Evolutionary conservation across 2,797 vertebrate species (phyloP), one percentile per base, ranked within the genome.

Genomic region (Epinephelus coioides): DNA sequence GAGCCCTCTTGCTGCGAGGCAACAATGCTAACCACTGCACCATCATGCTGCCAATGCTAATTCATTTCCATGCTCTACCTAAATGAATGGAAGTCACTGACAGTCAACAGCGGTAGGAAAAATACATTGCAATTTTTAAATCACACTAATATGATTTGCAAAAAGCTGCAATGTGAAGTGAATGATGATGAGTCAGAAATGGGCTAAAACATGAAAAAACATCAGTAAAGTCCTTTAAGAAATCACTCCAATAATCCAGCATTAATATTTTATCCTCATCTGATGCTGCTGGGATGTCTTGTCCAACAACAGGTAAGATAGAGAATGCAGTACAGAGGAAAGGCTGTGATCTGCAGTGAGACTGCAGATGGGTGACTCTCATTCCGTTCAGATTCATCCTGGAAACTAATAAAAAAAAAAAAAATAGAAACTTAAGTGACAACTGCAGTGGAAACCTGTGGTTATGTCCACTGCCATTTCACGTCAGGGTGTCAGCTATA

Each of bases 401-500:
- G 25, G 50, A 61, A n/a, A 61, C 17, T 15, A 34, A 23, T 2
- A 23, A 23, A 71, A 27, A 53, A 50, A 25, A 15, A 34, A 38
- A 10, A 50, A 15, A 7, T 14, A 73, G 10, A 70, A 67, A 70
- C 30, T 60, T 25, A 9, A 11, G 56, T 69, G 69, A 73, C 71
- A 77, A 69, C 73, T 69, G 59, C 49, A 34, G 47, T 62, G 63
- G 70, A 88, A 71, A 74, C 7, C 43, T 1, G 44, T 25, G 72
- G 69, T 81, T 84, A 79, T 57, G 69, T 72, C 82, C 82, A 63
- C 65, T 73, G 72, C 54, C 60, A 56, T 78, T 73, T 77, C 71
- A 54, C 53, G 40, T 85, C 79, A 78, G 25, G 51, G 25, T 87
- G 79, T 83, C 85, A 55, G 56, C 69, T 70, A 50, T 85, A 83